Conservation (phyloP, 2,888 invertebrate species). For the Stenoptilia bipunctidactyla region DNA sequence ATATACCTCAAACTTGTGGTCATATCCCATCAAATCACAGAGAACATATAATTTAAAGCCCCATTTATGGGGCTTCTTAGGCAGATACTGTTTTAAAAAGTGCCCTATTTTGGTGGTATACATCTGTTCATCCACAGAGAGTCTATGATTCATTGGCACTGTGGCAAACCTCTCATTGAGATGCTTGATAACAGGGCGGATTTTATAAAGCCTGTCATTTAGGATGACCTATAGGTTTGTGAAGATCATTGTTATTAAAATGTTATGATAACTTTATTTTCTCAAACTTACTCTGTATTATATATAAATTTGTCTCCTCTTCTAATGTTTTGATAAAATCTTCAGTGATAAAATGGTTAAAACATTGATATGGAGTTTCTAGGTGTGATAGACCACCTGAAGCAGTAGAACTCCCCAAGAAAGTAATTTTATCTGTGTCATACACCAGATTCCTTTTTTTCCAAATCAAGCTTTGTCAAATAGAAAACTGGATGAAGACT, state of each 20-base stretch:
- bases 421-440: conserved; percentile 25
- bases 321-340: conserved; percentile 6
- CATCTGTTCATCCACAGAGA: conserved; percentile 22
- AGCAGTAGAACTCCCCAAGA: conserved; percentile 16
- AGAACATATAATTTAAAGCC: conserved; percentile 14
- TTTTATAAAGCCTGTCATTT: conserved; percentile 19
- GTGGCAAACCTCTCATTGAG: conserved; percentile 24
- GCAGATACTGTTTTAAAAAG: conserved; percentile 19
- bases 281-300: conserved; percentile 13
- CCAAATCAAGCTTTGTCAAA: conserved; percentile 28
- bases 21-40: conserved; percentile 7
- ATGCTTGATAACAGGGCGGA: conserved; percentile 19
- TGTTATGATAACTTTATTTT: conserved; percentile 14
- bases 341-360: conserved; percentile 13
- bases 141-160: conserved; percentile 22
- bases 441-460: conserved; percentile 25
- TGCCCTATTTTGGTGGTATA: conserved; percentile 24
- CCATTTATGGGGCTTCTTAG: conserved; percentile 19
- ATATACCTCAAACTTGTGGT: conserved; percentile 22
- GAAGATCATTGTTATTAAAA: conserved; percentile 18
- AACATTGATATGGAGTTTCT: conserved; percentile 14
- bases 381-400: conserved; percentile 10
- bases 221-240: conserved; percentile 17
- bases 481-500: conserved; percentile 23
- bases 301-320: conserved; percentile 12